A percentile compares a stretch with the other conserved stretches of the same genome.
Evolutionary conservation across 2,888 invertebrate species (phyloP).

Genomic region (Nowickia ferox): DNA sequence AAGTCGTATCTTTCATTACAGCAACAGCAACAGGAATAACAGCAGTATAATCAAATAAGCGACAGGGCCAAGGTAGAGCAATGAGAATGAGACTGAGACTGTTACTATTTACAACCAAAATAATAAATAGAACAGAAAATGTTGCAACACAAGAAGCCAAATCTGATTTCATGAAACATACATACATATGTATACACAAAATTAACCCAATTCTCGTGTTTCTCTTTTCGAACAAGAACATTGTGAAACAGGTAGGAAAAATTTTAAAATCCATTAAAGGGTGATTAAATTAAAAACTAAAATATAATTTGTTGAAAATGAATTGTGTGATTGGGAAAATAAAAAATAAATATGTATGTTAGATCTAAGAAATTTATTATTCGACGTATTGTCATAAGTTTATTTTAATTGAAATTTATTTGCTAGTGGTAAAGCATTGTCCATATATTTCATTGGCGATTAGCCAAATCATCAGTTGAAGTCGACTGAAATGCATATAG

Average conservation of each 20-base stretch:
- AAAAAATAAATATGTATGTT: conserved; percentile 2
- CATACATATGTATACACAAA: conserved; percentile 59
- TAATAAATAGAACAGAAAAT: conserved; percentile 47
- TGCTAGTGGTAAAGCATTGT: too few species aligned
- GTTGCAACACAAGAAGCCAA: conserved; percentile 16
- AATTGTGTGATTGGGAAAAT: conserved; percentile 38
- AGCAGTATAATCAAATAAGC: conserved; percentile 23
- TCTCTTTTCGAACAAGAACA: conserved; percentile 19
- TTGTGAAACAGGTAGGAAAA: conserved; percentile 15
- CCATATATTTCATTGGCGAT: too few species aligned
- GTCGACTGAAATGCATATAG: too few species aligned
- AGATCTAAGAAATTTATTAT: too few species aligned
- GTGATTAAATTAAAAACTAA: conserved; percentile 43
- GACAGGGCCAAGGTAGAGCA: conserved; percentile 70
- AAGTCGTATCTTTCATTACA: conserved; percentile 25
- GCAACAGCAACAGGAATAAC: conserved; percentile 18
- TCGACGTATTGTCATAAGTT: too few species aligned
- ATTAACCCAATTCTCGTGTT: conserved; percentile 63
- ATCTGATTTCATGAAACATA: conserved; percentile 37
- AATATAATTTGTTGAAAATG: conserved; percentile 40
- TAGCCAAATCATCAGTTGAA: too few species aligned
- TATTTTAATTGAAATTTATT: too few species aligned
- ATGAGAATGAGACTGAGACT: conserved; percentile 38
- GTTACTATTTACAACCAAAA: conserved; percentile 33
- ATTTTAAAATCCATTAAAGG: conserved; percentile 54